Evolutionary conservation across 2,113 vertebrate genomes (phyloP), one percentile per base, ranked within the genome.

Genomic region (Ceyx melanurus): DNA sequence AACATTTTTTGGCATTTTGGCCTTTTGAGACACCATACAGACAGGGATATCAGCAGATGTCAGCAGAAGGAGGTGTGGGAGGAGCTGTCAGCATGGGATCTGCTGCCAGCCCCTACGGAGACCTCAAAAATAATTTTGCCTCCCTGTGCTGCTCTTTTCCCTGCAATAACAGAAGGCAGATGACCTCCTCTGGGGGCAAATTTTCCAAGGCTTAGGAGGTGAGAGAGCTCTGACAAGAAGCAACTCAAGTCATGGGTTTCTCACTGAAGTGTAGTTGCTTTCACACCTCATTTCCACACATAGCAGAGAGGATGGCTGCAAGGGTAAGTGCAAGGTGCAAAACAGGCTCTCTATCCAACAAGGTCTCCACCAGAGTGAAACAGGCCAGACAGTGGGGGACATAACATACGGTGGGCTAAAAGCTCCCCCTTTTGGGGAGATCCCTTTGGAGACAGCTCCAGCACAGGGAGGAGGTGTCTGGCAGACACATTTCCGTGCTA

Each of bases 401-500:
- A 88, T 1, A 2, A 6, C 61, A 61, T 92, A 94, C 2, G 73
- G 87, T 89, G 91, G 89, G 92, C 72, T 95, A 65, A 96, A 96
- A 93, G 95, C 95, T 96, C 91, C 94, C 91, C 92, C 94, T 96
- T 96, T 95, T 93, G 92, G 94, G 91, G 85, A 92, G 21, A 91
- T 89, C 82, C 91, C 94, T 92, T 93, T 91, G 82, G 82, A 96
- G 78, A 91, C 89, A 89, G 37, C 37, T 77, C 68, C 43, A 21
- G 40, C 71, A 70, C 37, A 73, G 25, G 33, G 57, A 94, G 58
- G 74, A 3, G 62, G 86, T 76, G 60, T 58, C 94, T 86, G 86
- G 50, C 78, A 94, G 89, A 68, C 86, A 75, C 50, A 68, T 92
- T 91, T 86, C 91, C 3, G 1, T 29, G 66, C 51, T 93, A 83